These are phyloP conservation scores for Garra rufa DNA, from an alignment of 2,113 vertebrate species.

Conservation along the genomic window DNA sequence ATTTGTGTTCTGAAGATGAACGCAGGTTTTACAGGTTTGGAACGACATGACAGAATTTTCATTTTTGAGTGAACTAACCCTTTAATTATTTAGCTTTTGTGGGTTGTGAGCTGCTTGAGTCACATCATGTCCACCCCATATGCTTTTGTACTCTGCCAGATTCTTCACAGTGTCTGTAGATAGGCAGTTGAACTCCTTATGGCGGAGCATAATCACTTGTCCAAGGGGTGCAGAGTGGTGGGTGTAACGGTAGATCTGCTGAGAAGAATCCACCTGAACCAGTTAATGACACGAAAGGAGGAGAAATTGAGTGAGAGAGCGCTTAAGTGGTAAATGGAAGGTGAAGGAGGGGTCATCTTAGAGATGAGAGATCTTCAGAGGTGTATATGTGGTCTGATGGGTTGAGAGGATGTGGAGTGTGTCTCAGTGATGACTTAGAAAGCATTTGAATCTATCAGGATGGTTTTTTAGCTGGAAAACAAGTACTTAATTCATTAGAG, in stretches of 20 bases:
- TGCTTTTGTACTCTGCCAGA: not conserved
- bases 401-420: not conserved
- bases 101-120: not conserved
- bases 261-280: not conserved
- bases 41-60: too few relatives aligned
- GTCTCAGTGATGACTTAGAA: not conserved
- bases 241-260: not conserved
- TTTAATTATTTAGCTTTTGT: not conserved
- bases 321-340: slow-evolving; percentile 1
- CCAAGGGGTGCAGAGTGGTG: not conserved
- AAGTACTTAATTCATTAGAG: not conserved
- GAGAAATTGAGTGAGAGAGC: not conserved
- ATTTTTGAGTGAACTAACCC: too few relatives aligned
- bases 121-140: not conserved
- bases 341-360: not conserved
- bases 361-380: slow-evolving; percentile 10
- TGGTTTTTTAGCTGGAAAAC: not conserved
- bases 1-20: too few relatives aligned
- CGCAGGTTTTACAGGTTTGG: too few relatives aligned
- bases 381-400: not conserved
- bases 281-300: slow-evolving; percentile 12
- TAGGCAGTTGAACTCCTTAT: not conserved
- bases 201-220: not conserved
- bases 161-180: not conserved
- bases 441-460: not conserved